Percentiles rank a stretch among this genome's conserved stretches.
Evolutionary conservation across 2,888 invertebrate genomes (phyloP).

Genomic region (Proisotoma minuta): DNA sequence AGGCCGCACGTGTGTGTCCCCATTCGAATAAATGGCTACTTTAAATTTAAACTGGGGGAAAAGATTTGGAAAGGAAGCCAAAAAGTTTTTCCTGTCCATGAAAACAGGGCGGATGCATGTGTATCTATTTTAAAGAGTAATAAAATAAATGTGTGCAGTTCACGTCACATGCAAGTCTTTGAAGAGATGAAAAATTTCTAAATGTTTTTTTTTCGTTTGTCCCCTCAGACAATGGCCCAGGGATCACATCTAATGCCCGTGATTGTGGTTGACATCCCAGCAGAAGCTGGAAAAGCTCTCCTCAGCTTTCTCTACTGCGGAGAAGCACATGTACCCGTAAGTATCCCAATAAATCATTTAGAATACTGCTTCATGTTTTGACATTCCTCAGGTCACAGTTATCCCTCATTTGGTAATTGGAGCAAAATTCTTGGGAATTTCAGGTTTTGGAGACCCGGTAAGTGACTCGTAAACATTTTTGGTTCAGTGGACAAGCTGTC

Average conservation of each 20-base stretch:
- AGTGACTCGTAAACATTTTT: slow-evolving; percentile 15
- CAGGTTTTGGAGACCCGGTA: slow-evolving; percentile 48
- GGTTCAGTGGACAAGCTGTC: too few relatives aligned
- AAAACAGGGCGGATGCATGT: not conserved
- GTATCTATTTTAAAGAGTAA: not conserved
- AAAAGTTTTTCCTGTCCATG: not conserved
- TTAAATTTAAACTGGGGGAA: too few relatives aligned
- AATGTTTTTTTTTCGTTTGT: not conserved
- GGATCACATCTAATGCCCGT: slow-evolving; percentile 48
- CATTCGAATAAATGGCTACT: too few relatives aligned
- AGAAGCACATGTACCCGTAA: slow-evolving; percentile 48
- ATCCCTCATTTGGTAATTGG: slow-evolving; percentile 45
- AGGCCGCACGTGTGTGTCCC: slow-evolving; percentile 12
- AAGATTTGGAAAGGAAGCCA: not conserved
- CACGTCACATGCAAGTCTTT: too few relatives aligned
- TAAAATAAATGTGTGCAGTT: not conserved
- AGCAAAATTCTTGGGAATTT: slow-evolving; percentile 48
- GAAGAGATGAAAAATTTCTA: too few relatives aligned
- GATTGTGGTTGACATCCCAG: slow-evolving; percentile 48
- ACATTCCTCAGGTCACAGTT: too few relatives aligned
- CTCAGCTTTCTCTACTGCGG: slow-evolving; percentile 48
- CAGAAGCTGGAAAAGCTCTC: slow-evolving; percentile 48
- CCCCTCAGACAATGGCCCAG: slow-evolving; percentile 46
- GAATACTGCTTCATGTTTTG: too few relatives aligned
- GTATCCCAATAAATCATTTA: slow-evolving; percentile 44